Base-by-base conservation (phyloP, 2,797 vertebrate genomes). In the Phrynocephalus forsythii region DNA sequence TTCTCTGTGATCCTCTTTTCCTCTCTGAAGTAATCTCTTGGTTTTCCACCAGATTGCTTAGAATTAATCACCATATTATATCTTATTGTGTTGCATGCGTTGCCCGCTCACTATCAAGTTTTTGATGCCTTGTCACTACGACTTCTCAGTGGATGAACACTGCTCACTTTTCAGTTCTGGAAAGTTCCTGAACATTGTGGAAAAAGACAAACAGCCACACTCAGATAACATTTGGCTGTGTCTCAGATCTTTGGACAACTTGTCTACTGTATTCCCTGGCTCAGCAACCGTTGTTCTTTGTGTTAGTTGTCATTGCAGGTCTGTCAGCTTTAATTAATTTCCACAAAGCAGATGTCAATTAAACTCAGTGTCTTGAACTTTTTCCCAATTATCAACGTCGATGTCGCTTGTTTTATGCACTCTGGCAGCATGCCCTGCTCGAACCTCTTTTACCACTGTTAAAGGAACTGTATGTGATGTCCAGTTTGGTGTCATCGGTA, bases 261-360 rank as follows among this genome's bases (percentile, higher is more conserved):
- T 60, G 11, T 0, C 38, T 0, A 63, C 87, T 87, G 28, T 0
- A 72, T 20, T 90, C 90, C 28, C 86, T 79, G 87, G 56, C 77
- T 83, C 88, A 71, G 26, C 60, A 66, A 63, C 89, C 77, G 72
- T 83, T 85, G 48, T 86, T 92, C 90, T 87, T 82, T 91, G 79
- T 15, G 66, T 38, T 72, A 38, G 24, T 44, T 89, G 83, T 82
- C 87, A 11, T 83, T 0, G 0, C 7, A 83, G 60, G 71, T 48
- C 91, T 84, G 50, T 86, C 89, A 83, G 77, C 79, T 87, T 87
- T 91, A 33, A 78, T 94, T 67, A 90, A 2, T 90, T 93, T 84
- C 88, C 88, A 92, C 92, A 93, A 76, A 87, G 67, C 67, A 56
- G 75, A 73, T 50, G 66, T 92, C 86, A 93, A 91, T 95, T 95